Conservation (phyloP, 2,797 vertebrate genomes). For the Pipistrellus pipistrellus region DNA sequence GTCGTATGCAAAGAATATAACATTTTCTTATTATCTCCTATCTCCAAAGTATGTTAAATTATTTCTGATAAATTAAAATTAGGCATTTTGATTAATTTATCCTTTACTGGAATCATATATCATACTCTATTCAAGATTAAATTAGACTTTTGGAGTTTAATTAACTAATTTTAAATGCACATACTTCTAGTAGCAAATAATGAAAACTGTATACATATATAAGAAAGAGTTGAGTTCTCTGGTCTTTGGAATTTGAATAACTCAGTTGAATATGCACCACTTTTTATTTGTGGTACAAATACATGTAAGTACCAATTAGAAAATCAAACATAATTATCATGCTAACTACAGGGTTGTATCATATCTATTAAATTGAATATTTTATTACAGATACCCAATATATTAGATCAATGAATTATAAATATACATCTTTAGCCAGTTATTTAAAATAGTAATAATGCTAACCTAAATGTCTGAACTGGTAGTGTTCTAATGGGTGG, state of each 20-base stretch:
- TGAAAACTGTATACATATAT: slow-evolving; percentile 35
- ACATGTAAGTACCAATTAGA: background rate
- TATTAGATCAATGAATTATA: slow-evolving; percentile 49
- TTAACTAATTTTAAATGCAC: slow-evolving; percentile 63
- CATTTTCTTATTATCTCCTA: slow-evolving; percentile 54
- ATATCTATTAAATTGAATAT: slow-evolving; percentile 28
- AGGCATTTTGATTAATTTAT: slow-evolving; percentile 65
- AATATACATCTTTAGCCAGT: background rate
- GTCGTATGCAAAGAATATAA: background rate
- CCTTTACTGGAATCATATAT: slow-evolving; percentile 53
- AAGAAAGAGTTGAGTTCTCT: slow-evolving; percentile 30
- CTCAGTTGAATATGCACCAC: background rate
- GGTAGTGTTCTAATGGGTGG: background rate
- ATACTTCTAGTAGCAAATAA: slow-evolving; percentile 49
- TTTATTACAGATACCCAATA: background rate
- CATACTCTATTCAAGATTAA: slow-evolving; percentile 52
- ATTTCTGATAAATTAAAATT: slow-evolving; percentile 67
- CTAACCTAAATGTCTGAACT: slow-evolving; percentile 19
- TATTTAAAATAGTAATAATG: slow-evolving; percentile 52
- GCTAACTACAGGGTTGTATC: background rate
- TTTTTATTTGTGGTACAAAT: slow-evolving; percentile 35
- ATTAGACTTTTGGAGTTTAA: slow-evolving; percentile 70
- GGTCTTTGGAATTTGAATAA: slow-evolving; percentile 52
- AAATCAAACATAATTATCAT: slow-evolving; percentile 53
- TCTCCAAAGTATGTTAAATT: slow-evolving; percentile 33